Evolutionary conservation across 2,797 vertebrate species (phyloP).

Genomic region (Notolepis coatsorum): DNA sequence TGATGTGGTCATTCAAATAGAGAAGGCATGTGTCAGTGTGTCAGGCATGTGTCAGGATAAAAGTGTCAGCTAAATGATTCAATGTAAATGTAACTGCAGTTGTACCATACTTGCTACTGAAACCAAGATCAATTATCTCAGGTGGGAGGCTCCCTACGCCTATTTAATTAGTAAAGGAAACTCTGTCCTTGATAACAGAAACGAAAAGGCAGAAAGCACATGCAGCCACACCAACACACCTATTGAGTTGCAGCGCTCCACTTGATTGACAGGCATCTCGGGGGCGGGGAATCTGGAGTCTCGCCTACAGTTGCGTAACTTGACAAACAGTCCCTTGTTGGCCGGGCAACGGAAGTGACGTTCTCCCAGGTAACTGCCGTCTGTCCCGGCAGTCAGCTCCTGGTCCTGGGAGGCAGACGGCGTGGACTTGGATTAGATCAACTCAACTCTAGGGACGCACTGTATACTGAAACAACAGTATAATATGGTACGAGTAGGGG

Average conservation of each 20-base stretch:
- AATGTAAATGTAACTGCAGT: no score
- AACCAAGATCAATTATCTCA: no score
- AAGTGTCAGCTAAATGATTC: no score
- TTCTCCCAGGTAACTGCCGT: constrained; percentile 83
- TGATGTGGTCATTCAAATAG: no score
- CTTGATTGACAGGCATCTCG: constrained; percentile 79
- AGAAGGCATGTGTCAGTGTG: no score
- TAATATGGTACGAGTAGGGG: no score
- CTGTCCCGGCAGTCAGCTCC: constrained; percentile 81
- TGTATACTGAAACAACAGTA: no score
- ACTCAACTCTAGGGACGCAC: no score
- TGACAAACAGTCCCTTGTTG: constrained; percentile 87
- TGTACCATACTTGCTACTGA: no score
- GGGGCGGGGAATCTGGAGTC: constrained; percentile 85
- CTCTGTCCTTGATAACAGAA: not conserved
- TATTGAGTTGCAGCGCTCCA: constrained; percentile 87
- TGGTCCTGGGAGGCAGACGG: constrained; percentile 74
- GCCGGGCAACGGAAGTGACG: constrained; percentile 83
- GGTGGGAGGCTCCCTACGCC: no score
- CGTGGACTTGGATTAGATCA: not conserved
- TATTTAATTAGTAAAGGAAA: no score
- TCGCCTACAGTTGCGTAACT: constrained; percentile 81
- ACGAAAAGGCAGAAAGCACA: not conserved
- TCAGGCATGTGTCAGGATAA: no score
- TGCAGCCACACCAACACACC: constrained; percentile 58